Conservation (phyloP, 2,113 vertebrate species). For the Penelope pileata region DNA sequence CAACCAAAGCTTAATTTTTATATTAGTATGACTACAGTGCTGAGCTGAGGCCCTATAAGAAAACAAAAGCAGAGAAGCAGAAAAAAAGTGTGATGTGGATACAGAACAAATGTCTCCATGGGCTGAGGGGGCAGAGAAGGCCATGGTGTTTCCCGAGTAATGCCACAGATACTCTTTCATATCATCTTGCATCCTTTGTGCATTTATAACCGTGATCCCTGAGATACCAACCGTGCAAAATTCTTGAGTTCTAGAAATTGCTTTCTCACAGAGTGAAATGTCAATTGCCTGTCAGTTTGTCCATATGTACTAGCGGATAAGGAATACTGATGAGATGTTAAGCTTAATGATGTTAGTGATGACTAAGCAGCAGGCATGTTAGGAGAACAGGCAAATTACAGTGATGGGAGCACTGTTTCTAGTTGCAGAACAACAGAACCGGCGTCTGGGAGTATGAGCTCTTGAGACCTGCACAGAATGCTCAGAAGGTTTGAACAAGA, state of each 20-base stretch:
- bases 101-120: not conserved
- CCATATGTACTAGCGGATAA: not conserved
- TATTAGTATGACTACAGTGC: not conserved
- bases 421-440: not conserved
- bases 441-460: not conserved
- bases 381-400: not conserved
- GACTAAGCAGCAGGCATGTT: not conserved
- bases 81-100: not conserved
- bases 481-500: not conserved
- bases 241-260: not conserved
- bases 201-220: not conserved
- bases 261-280: not conserved
- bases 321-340: not conserved
- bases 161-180: not conserved
- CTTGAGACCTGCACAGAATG: not conserved
- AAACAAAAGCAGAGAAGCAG: not conserved
- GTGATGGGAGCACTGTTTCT: not conserved
- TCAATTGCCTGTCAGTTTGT: not conserved
- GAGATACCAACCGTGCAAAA: not conserved
- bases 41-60: not conserved
- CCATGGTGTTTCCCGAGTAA: not conserved
- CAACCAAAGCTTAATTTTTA: not conserved
- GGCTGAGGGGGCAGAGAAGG: not conserved
- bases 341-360: not conserved
- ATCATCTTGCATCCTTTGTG: not conserved